phyloP scores from a whole-genome alignment of 2,113 vertebrate species.

The Plotosus lineatus region DNA sequence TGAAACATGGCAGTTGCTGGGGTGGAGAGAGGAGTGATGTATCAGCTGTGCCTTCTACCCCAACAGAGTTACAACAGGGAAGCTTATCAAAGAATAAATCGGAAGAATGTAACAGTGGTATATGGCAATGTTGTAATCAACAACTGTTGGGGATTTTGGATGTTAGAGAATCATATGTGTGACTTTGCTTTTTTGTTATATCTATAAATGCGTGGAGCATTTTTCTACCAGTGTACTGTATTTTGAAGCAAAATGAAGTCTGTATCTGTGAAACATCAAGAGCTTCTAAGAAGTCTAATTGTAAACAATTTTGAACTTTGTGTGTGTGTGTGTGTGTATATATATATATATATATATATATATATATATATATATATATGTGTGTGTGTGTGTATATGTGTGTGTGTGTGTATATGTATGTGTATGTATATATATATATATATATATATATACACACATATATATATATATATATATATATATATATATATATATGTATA shows the following conservation, averaged over 20 bases:
- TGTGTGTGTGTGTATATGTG: too few relatives aligned
- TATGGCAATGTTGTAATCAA: conserved; percentile 66
- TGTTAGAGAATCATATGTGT: conserved; percentile 82
- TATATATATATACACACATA: too few relatives aligned
- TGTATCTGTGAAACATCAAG: not conserved
- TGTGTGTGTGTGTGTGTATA: too few relatives aligned
- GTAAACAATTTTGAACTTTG: too few relatives aligned
- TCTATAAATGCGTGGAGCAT: conserved; percentile 7
- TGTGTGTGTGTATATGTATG: too few relatives aligned
- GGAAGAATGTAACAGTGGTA: conserved; percentile 54
- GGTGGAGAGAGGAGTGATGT: conserved; percentile 34
- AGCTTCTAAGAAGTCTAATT: conserved; percentile 40
- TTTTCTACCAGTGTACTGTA: conserved; percentile 13
- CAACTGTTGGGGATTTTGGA: conserved; percentile 69
- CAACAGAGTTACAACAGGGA: conserved; percentile 60
- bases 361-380: too few relatives aligned
- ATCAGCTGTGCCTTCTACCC: conserved; percentile 48
- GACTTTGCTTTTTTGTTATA: conserved; percentile 36
- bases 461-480: too few relatives aligned
- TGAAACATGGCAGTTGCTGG: not conserved
- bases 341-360: too few relatives aligned
- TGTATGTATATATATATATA: too few relatives aligned
- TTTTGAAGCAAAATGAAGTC: conserved; percentile 17
- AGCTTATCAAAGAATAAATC: conserved; percentile 68
- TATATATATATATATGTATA: too few relatives aligned